phyloP scores from a whole-genome alignment of 2,888 invertebrate species.

The Drosophila prolongata region DNA sequence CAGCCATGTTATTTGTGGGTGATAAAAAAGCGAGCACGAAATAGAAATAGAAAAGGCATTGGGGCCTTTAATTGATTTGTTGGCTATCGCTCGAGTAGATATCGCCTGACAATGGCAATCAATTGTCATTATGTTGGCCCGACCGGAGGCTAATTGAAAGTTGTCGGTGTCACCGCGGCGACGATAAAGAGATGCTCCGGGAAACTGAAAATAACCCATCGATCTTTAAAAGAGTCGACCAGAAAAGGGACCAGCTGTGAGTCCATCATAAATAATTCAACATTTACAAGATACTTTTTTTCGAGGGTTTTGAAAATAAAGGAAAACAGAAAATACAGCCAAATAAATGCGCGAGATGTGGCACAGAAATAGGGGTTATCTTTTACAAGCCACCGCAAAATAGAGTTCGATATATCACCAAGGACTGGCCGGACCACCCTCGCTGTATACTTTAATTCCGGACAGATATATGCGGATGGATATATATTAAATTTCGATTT shows the following conservation, averaged over 20 bases:
- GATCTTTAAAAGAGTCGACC: conserved; percentile 66
- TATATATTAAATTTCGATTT: conserved; percentile 79
- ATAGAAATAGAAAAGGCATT: conserved; percentile 9
- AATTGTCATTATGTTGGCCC: conserved; percentile 65
- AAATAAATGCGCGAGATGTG: conserved; percentile 27
- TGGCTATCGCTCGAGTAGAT: conserved; percentile 29
- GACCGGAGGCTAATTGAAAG: conserved; percentile 67
- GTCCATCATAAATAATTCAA: conserved; percentile 39
- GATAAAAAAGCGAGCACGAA: conserved; percentile 23
- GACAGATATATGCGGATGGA: conserved; percentile 28
- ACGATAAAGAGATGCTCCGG: conserved; percentile 5
- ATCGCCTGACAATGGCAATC: conserved; percentile 73
- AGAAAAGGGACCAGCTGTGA: conserved; percentile 2
- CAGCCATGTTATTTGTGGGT: conserved; percentile 26
- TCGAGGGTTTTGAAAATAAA: neutral
- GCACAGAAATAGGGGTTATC: conserved; percentile 20
- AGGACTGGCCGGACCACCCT: conserved; percentile 19
- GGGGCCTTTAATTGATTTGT: conserved; percentile 67
- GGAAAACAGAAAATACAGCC: neutral
- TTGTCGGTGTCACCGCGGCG: conserved; percentile 46
- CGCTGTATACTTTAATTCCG: conserved; percentile 27
- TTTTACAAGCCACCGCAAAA: conserved; percentile 7
- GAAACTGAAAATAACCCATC: conserved; percentile 59
- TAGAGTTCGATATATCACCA: conserved; percentile 15
- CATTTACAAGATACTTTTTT: conserved; percentile 33